These are phyloP conservation scores for Diphyllodes magnificus DNA, from an alignment of 2,113 vertebrate species.

Conservation along the genomic window DNA sequence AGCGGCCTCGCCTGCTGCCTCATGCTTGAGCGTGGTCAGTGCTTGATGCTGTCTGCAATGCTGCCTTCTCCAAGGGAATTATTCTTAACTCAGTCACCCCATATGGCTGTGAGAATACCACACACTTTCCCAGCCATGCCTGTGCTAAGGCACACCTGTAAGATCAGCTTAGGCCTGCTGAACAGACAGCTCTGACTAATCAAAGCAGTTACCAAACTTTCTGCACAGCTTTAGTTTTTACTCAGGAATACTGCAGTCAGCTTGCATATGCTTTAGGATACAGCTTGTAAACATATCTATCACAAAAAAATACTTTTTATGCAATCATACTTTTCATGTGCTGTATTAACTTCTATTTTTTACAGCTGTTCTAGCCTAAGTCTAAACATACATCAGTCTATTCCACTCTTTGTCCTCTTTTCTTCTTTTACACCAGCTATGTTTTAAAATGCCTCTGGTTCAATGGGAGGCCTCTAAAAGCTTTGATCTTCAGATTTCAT, in stretches of 20 bases:
- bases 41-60: rapidly evolving
- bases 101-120: not conserved
- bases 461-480: not conserved
- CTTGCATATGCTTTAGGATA: not conserved
- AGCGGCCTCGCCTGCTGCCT: not conserved
- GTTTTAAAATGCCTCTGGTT: not conserved
- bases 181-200: not conserved
- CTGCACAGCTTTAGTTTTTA: not conserved
- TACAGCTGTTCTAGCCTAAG: not conserved
- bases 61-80: not conserved
- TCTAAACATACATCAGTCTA: not conserved
- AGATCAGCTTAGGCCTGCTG: not conserved
- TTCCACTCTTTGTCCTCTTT: not conserved
- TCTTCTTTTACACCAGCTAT: not conserved
- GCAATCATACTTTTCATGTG: not conserved
- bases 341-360: not conserved
- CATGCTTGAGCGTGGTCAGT: rapidly evolving
- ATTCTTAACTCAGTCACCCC: not conserved
- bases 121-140: not conserved
- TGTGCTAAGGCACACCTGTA: not conserved
- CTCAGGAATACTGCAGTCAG: not conserved
- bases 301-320: not conserved
- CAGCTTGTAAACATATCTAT: not conserved
- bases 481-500: not conserved
- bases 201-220: not conserved